Conservation (phyloP, 92 coral and sea anemone species). For the Pocillopora grandis region DNA sequence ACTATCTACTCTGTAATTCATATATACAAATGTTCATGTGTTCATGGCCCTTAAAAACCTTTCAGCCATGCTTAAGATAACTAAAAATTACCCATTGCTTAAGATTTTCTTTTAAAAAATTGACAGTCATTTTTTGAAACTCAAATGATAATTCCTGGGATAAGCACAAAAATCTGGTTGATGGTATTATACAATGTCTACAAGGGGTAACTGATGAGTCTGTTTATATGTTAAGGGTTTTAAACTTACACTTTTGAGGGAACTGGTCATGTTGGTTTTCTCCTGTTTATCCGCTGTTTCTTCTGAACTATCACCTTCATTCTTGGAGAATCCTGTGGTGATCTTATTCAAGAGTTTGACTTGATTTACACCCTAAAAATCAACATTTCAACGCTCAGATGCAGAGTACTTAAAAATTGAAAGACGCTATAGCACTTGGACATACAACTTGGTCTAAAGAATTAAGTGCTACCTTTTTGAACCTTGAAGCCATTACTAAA, state of each 20-base stretch:
- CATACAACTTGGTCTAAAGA: not conserved
- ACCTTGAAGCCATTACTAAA: slow-evolving; percentile 15
- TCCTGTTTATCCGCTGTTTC: slow-evolving; percentile 6
- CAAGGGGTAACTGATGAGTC: not conserved
- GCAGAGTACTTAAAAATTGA: not conserved
- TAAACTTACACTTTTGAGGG: slow-evolving; percentile 31
- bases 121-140: too few relatives aligned
- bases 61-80: too few relatives aligned
- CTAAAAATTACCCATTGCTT: too few relatives aligned
- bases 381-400: not conserved
- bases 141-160: too few relatives aligned
- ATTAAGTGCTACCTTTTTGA: slow-evolving; percentile 20
- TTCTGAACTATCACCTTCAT: not conserved
- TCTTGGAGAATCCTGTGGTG: slow-evolving; percentile 2
- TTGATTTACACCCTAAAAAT: slow-evolving; percentile 31
- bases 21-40: too few relatives aligned
- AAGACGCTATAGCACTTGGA: not conserved
- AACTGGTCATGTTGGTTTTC: slow-evolving; percentile 7
- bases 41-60: too few relatives aligned
- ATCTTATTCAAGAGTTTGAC: slow-evolving; percentile 8
- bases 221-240: not conserved
- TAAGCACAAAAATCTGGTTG: too few relatives aligned
- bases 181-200: too few relatives aligned
- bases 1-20: too few relatives aligned
- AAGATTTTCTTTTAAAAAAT: too few relatives aligned